These are phyloP conservation scores for Eupithecia subfuscata DNA, from an alignment of 2,888 invertebrate genomes.

Conservation along the genomic window DNA sequence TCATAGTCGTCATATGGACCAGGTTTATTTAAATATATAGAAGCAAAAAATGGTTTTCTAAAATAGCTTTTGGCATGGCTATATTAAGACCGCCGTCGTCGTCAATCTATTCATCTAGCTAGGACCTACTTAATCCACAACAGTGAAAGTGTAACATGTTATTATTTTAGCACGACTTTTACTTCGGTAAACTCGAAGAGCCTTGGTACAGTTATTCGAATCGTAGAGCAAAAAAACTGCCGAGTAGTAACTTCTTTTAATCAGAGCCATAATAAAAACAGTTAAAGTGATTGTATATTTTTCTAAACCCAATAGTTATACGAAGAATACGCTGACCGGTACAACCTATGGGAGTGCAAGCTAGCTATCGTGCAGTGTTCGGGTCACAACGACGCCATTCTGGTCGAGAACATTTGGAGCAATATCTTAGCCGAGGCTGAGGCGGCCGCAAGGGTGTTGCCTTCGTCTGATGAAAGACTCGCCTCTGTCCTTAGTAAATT, in stretches of 20 bases:
- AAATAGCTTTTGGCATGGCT: background rate
- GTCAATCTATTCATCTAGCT: background rate
- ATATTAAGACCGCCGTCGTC: background rate
- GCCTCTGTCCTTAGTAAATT: constrained; percentile 90
- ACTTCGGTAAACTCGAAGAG: background rate
- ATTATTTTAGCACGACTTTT: background rate
- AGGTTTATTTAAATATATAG: background rate
- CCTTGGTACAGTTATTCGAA: background rate
- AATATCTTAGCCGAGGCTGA: constrained; percentile 89
- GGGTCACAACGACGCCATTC: constrained; percentile 93
- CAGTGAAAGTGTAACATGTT: background rate
- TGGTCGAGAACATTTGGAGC: constrained; percentile 96
- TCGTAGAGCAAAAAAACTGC: background rate
- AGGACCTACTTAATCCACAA: background rate
- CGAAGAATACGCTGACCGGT: constrained; percentile 95
- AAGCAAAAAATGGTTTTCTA: background rate
- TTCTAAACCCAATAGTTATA: constrained; percentile 85
- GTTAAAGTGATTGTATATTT: background rate
- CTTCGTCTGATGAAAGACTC: constrained; percentile 84
- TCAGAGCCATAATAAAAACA: background rate
- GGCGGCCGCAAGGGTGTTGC: constrained; percentile 71
- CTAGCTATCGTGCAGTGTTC: constrained; percentile 97
- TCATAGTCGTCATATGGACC: background rate
- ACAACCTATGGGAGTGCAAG: constrained; percentile 96
- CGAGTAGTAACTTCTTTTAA: background rate